phyloP scores from a whole-genome alignment of 2,888 invertebrate species.

The Meiosimyza decipiens region DNA sequence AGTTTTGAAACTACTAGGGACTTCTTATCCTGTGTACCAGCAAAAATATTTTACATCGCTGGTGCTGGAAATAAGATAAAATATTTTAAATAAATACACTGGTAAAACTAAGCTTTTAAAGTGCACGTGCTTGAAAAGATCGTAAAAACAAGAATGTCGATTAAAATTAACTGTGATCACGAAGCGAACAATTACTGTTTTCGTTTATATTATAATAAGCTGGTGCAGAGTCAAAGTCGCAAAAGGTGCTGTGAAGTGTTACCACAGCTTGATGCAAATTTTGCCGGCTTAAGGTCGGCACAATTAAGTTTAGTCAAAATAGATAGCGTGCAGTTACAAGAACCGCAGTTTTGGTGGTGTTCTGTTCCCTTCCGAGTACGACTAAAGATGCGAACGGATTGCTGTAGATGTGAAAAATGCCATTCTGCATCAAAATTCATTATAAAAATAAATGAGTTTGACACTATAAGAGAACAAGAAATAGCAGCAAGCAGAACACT shows the following conservation, averaged over 20 bases:
- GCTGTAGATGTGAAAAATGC: neutral
- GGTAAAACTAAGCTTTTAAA: no score
- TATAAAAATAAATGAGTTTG: neutral
- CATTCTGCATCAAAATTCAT: neutral
- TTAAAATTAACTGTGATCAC: slow-evolving; percentile 20
- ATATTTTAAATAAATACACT: no score
- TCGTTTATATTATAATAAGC: slow-evolving; percentile 7
- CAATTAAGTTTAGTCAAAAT: neutral
- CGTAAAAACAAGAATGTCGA: neutral
- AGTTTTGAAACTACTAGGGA: no score
- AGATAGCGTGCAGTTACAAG: neutral
- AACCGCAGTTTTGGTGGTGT: neutral
- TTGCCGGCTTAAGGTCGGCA: no score
- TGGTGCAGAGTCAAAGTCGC: neutral
- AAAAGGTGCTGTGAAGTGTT: neutral
- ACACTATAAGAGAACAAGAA: neutral
- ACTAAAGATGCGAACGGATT: neutral
- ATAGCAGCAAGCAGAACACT: slow-evolving; percentile 2
- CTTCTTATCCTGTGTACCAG: no score
- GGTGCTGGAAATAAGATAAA: no score
- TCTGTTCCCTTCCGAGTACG: neutral
- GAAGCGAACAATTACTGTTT: neutral
- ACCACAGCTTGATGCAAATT: neutral
- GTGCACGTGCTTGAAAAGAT: no score
- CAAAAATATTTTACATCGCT: no score